These are phyloP conservation scores for Glyphotaelius pellucidus DNA, from an alignment of 2,888 invertebrate genomes.

Conservation along the genomic window DNA sequence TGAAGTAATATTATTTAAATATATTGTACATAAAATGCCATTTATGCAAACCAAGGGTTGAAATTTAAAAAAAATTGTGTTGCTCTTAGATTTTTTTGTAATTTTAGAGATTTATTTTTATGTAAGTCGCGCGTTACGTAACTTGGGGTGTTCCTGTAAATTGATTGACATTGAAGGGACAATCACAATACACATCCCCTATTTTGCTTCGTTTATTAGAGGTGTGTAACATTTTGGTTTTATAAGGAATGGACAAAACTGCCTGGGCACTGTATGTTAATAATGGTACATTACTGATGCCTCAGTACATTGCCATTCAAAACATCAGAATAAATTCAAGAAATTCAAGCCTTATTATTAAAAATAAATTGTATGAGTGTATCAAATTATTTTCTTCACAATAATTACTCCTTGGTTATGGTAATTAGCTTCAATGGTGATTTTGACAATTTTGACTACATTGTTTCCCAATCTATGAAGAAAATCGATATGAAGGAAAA, in stretches of 20 bases:
- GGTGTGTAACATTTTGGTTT: neutral
- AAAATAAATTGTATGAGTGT: too few species aligned
- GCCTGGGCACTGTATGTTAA: neutral
- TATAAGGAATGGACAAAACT: neutral
- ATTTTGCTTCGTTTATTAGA: neutral
- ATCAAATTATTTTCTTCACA: neutral
- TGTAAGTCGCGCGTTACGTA: too few species aligned
- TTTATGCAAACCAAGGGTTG: too few species aligned
- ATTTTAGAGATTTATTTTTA: too few species aligned
- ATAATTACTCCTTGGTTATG: neutral
- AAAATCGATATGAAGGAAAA: neutral
- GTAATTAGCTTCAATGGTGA: neutral
- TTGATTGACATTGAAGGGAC: neutral
- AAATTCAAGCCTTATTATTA: neutral
- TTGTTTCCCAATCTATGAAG: neutral
- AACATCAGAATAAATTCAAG: neutral
- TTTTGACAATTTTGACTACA: too few species aligned
- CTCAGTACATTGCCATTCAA: neutral
- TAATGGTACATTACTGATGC: neutral
- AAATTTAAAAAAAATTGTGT: too few species aligned
- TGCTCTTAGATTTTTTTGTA: too few species aligned
- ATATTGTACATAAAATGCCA: too few species aligned
- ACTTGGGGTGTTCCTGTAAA: too few species aligned
- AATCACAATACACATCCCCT: neutral
- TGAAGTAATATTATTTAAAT: too few species aligned